Evolutionary conservation across 1,140 invertebrate species (phyloP), one percentile per base, ranked within the genome.

Genomic region (Triops longicaudatus): DNA sequence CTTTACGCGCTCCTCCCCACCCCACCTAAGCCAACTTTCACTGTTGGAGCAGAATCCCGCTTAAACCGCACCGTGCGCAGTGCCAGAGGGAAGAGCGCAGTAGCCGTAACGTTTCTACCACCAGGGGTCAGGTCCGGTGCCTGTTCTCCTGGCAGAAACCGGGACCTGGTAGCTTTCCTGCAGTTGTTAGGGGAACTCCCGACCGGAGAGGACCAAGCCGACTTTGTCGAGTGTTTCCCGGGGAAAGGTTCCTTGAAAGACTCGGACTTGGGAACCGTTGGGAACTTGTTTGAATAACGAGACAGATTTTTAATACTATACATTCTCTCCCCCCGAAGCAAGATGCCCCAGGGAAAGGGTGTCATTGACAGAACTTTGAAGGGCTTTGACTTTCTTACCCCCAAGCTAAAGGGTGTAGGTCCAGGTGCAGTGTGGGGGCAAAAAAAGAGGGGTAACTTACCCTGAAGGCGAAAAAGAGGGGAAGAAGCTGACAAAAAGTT

Each of bases 141-240:
- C 10, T 63, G 50, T n/a, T n/a, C n/a, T n/a, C 17, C 17, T 63
- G 17, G 14, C 50, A 63, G 17, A 22, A n/a, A 63, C 50, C 43
- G 11, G 43, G 6, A 17, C 17, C 17, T 5, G 22, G 0, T 17
- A 14, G 22, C 50, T 22, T 22, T 10, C 17, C 50, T 17, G 6
- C 50, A 63, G 50, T 63, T 63, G 50, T 63, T 63, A 63, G 50
- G 50, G 50, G 14, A 63, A 63, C 50, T 63, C 50, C n/a, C n/a
- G 50, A 63, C 50, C 50, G 50, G 22, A 22, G 50, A 63, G 50
- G 6, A 63, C 50, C 17, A 63, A n/a, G 6, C 50, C 50, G 17
- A 14, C 6, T n/a, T 63, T 17, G 50, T 63, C 50, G 50, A 63
- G 50, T 63, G 50, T 17, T 22, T n/a, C 3, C 3, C 17, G 17